Base-by-base conservation (phyloP, 2,888 invertebrate species). In the Agriopis aurantiaria region DNA sequence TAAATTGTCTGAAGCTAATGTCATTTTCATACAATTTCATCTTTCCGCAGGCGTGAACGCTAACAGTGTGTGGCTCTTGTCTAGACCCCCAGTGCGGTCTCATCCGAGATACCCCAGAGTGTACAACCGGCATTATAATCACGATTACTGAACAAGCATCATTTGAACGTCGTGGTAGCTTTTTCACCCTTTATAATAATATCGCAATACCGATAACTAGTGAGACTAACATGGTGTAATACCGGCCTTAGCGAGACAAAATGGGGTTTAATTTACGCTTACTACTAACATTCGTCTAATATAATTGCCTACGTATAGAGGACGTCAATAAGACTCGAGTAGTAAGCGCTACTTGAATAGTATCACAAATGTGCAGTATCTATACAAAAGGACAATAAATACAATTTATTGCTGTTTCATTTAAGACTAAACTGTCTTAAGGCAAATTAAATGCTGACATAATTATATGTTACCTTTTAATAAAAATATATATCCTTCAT, bases 231-330 rank as follows among this genome's bases (percentile, higher is more conserved):
- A 61, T 69, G 72, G 75, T 80, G 77, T 80, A 77, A 77, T 80
- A 82, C 76, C 75, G 81, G 77, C 75, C 78, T 80, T 80, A 76
- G 82, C 82, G 77, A 83, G 79, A 82, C 81, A 85, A 78, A 80
- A 84, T 89, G 93, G 92, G 91, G 92, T 92, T 91, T 88, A 85
- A 55, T 83, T 86, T 86, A 91, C 82, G 83, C 90, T 90, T 92
- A 92, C 80, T 80, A 83, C 83, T 90, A 92, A 89, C 83, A 91
- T 90, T 92, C 84, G 82, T 87, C 93, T 93, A 93, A 88, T 92
- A 93, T 89, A 93, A 89, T 92, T 91, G 84, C 87, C 93, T 93
- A 93, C 89, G 86, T 85, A 86, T 88, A 89, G 85, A 91, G 89
- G 90, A 91, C 91, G 93, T 92, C 89, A 91, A 91, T 82, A 88